Evolutionary conservation across 2,888 invertebrate genomes (phyloP).

Genomic region (Hoplodrina blanda): DNA sequence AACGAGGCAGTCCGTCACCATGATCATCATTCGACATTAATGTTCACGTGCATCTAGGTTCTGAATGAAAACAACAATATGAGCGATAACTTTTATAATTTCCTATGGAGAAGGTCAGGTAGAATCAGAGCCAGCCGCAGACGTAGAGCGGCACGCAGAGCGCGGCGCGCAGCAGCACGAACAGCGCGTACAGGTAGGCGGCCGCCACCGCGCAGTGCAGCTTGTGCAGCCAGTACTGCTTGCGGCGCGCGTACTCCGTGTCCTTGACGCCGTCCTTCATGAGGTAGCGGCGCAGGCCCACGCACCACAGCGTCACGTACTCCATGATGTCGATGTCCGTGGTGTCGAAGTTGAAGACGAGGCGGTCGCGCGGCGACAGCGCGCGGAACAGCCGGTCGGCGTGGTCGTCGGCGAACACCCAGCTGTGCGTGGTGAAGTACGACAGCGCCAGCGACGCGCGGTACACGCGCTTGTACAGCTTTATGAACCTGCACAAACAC

Average conservation of each 20-base stretch:
- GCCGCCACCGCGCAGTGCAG: constrained; percentile 25
- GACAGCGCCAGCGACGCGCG: constrained; percentile 52
- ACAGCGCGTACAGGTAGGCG: constrained; percentile 41
- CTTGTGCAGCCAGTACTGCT: constrained; percentile 55
- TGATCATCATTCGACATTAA: too few species aligned
- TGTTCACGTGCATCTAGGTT: too few species aligned
- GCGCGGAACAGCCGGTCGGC: constrained; percentile 34
- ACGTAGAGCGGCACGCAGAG: background rate
- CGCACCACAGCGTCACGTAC: constrained; percentile 54
- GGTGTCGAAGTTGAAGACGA: constrained; percentile 66
- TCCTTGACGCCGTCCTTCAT: constrained; percentile 56
- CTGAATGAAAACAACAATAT: too few species aligned
- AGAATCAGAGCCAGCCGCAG: background rate
- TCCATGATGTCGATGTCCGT: constrained; percentile 57
- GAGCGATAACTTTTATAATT: too few species aligned
- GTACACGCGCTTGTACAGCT: constrained; percentile 61
- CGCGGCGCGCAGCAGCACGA: constrained; percentile 22
- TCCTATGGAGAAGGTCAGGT: too few species aligned
- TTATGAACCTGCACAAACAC: constrained; percentile 55
- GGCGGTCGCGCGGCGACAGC: constrained; percentile 50
- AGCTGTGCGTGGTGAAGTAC: constrained; percentile 61
- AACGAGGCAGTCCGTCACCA: too few species aligned
- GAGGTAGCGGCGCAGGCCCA: constrained; percentile 60
- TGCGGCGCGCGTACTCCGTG: constrained; percentile 51
- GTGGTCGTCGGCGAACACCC: constrained; percentile 62